Evolutionary conservation across 2,113 vertebrate species (phyloP).

Genomic region (Suricata suricatta): DNA sequence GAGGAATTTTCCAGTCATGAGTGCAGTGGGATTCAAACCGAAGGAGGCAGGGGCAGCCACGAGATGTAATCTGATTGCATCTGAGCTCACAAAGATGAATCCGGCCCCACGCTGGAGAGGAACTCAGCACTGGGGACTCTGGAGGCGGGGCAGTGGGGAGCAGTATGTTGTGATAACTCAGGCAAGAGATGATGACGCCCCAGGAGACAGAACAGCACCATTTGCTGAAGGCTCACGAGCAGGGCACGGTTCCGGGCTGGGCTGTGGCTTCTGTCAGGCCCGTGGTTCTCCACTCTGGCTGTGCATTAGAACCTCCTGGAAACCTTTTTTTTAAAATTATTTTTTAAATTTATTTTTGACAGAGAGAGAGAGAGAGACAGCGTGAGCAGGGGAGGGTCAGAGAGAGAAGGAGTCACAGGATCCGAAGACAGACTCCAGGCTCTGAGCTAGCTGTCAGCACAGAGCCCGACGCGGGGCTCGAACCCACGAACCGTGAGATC

Average conservation of each 20-base stretch:
- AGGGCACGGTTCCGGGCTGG: not conserved
- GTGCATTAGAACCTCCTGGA: not conserved
- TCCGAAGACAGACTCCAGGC: too few species aligned
- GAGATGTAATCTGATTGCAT: not conserved
- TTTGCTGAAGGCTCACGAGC: not conserved
- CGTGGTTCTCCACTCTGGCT: not conserved
- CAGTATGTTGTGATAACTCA: not conserved
- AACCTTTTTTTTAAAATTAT: not conserved
- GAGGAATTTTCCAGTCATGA: not conserved
- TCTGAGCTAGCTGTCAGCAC: too few species aligned
- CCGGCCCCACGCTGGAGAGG: too few species aligned
- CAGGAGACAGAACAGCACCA: not conserved
- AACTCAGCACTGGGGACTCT: not conserved
- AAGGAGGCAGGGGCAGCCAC: not conserved
- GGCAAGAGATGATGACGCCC: not conserved
- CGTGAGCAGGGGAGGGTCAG: too few species aligned
- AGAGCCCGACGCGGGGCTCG: too few species aligned
- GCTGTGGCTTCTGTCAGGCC: too few species aligned
- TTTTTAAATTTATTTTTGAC: too few species aligned
- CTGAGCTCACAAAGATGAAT: not conserved
- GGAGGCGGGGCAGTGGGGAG: not conserved
- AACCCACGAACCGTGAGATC: too few species aligned
- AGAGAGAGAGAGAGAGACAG: too few species aligned
- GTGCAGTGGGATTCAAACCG: not conserved
- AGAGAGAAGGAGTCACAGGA: too few species aligned